Evolutionary conservation across 2,113 vertebrate genomes (phyloP).

Genomic region (Mus musculus): DNA sequence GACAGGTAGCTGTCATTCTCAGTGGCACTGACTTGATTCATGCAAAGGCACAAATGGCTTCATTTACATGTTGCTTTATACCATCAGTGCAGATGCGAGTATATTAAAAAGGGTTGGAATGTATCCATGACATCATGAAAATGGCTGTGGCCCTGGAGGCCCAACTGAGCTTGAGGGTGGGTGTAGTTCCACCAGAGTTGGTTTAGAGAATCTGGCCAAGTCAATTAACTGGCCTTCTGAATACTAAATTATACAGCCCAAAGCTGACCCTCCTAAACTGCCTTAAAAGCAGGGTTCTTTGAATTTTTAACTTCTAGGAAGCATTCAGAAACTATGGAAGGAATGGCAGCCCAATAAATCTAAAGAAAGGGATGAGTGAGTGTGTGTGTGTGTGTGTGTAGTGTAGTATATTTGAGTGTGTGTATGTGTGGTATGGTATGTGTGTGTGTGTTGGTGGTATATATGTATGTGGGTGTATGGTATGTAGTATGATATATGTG

Average conservation of each 20-base stretch:
- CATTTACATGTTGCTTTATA: not conserved
- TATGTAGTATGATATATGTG: no score
- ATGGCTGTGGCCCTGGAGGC: not conserved
- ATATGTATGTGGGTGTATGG: no score
- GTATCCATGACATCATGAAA: not conserved
- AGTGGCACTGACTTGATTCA: not conserved
- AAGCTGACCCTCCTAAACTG: not conserved
- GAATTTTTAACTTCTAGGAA: not conserved
- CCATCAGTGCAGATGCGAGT: not conserved
- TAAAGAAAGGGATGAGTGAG: not conserved
- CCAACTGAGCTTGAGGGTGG: fast-evolving
- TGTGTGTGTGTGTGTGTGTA: fast-evolving
- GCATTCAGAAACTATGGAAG: not conserved
- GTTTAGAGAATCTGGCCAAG: not conserved
- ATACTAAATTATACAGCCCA: not conserved
- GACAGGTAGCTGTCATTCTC: fast-evolving
- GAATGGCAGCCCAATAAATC: not conserved
- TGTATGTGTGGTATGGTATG: not conserved
- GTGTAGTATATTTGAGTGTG: no score
- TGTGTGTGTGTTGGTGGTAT: not conserved
- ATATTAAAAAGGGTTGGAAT: not conserved
- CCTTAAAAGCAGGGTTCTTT: not conserved
- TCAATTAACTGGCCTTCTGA: not conserved
- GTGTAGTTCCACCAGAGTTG: not conserved
- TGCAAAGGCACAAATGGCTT: not conserved